These are phyloP conservation scores for Lineus longissimus DNA, from an alignment of 1,140 invertebrate species.

Conservation along the genomic window DNA sequence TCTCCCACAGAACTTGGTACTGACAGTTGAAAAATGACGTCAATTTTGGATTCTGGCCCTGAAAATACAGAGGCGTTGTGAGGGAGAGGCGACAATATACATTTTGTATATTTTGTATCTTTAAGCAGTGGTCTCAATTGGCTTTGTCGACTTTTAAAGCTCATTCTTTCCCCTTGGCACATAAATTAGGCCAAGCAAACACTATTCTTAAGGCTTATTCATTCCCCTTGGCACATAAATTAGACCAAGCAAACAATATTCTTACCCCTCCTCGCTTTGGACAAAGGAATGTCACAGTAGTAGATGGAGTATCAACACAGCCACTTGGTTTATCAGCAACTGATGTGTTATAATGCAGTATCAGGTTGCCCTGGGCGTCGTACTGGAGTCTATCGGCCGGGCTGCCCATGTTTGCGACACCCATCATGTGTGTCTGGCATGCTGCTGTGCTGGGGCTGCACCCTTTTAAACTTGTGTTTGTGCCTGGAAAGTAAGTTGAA, in stretches of 20 bases:
- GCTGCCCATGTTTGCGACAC: slow-evolving; percentile 20
- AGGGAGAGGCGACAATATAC: neutral
- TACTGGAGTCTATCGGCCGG: slow-evolving; percentile 19
- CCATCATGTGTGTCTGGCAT: neutral
- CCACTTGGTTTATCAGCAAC: slow-evolving; percentile 16
- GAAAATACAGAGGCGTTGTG: slow-evolving; percentile 4
- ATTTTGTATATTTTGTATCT: neutral
- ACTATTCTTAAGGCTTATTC: neutral
- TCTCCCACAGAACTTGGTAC: slow-evolving; percentile 36
- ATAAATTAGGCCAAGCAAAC: neutral
- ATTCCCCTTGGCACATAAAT: neutral
- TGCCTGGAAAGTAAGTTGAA: neutral
- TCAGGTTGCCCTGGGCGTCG: slow-evolving; percentile 20
- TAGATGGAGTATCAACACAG: slow-evolving; percentile 30
- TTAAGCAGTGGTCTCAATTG: neutral
- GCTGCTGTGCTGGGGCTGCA: neutral
- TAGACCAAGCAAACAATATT: neutral
- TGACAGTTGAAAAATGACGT: slow-evolving; percentile 30
- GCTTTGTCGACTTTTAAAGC: neutral
- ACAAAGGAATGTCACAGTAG: slow-evolving; percentile 38
- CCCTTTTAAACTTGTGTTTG: neutral
- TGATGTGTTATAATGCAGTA: slow-evolving; percentile 22
- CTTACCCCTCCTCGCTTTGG: slow-evolving; percentile 39
- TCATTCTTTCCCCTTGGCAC: neutral
- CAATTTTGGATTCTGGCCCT: slow-evolving; percentile 39